Base-by-base conservation (phyloP, 2,797 vertebrate genomes). In the Enteromius unitaeniatus region DNA sequence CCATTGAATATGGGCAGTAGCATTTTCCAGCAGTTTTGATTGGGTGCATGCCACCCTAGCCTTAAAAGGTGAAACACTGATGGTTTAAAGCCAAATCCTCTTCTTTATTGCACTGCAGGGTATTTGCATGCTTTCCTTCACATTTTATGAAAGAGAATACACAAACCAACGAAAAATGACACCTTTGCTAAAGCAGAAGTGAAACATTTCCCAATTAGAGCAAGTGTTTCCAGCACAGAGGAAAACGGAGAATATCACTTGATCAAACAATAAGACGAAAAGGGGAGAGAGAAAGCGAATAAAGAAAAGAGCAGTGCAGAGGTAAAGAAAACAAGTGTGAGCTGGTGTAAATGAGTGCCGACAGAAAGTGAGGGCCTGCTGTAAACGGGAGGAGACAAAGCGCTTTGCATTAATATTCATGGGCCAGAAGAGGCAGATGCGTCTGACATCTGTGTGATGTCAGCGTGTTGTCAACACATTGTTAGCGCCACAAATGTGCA, bases 391-490 rank as follows among this genome's bases (percentile, higher is more conserved):
- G 82, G 87, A 73, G 84, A 78, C 67, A 74, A 77, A 82, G 77
- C 67, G 77, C 79, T 82, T 81, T 82, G 81, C 75, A 90, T 92
- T 90, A 91, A 92, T 93, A 91, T 91, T 93, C 84, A 92, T 89
- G 90, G 88, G 84, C 79, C 89, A 86, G 85, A 90, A 91, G 45
- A 90, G 91, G 91, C 94, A 95, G 95, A 95, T 96, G 94, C 89
- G 90, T 86, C 78, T 92, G 92, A 94, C 95, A 95, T 95, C 95
- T 95, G 95, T 91, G 92, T 90, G 92, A 92, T 94, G 94, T 95
- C 95, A 95, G 91, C 89, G 83, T 92, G 92, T 93, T 95, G 95
- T 94, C 95, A 94, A 94, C 94, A 93, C 94, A 91, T 92, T 93
- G 94, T 95, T 94, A 95, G 93, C 90, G 78, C 91, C 68, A 84